Base-by-base conservation (phyloP, 2,888 invertebrate genomes). In the Hypena proboscidalis region DNA sequence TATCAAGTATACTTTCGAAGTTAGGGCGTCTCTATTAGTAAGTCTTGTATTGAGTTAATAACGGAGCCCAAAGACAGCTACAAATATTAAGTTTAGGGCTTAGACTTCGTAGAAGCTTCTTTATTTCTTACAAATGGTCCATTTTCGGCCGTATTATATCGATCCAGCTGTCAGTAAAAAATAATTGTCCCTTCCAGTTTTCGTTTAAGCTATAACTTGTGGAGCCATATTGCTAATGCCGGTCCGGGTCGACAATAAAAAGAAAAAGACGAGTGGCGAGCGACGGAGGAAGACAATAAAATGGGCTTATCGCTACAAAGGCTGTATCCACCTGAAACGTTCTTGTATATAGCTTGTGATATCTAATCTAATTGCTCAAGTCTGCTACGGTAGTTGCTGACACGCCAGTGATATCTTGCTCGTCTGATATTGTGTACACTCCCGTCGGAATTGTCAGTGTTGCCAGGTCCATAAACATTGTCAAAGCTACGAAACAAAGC, bases 191-290 rank as follows among this genome's bases (percentile, higher is more conserved):
- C 62, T 67, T 68, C 50, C 59, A 73, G 68, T 70, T 70, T 74
- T 70, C 65, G 70, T 71, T 74, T 52, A 67, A 63, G 59, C 68
- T 61, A 67, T 82, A 79, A 83, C 71, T 80, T 68, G 63, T 65
- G 73, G 47, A 76, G 78, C 79, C n/a, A 80, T 81, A 80, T 80
- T 80, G 80, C 78, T 81, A 80, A 83, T 78, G 81, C 67, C 75
- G 59, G 74, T 66, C 68, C 68, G 69, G 70, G 59, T 59, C 60
- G 72, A 74, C 80, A 77, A 69, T 85, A 83, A 83, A 85, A 85
- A 84, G 81, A 80, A 80, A 85, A 85, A 81, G 75, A 71, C 69
- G 51, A 67, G 63, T 69, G 65, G 70, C 67, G 67, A 64, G 69
- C 72, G 70, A 70, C 71, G 71, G 70, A 63, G 67, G 68, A 64